Evolutionary conservation across 2,797 vertebrate species (phyloP).

Genomic region (Setipinna tenuifilis): DNA sequence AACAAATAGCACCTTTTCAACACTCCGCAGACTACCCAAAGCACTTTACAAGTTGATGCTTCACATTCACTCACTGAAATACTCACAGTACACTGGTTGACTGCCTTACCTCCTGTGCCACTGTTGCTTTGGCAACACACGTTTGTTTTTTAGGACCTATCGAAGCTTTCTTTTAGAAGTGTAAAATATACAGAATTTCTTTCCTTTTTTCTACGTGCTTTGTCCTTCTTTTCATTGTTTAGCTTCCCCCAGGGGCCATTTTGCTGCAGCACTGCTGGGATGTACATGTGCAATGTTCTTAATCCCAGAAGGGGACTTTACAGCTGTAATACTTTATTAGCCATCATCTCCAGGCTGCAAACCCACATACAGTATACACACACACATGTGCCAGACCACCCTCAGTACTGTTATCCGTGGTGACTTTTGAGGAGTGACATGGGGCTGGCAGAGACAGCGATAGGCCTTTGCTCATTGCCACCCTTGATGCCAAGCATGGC

Average conservation of each 20-base stretch:
- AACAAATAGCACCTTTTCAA: too few relatives aligned
- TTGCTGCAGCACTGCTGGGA: background rate
- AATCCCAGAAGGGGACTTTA: background rate
- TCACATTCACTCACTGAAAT: too few relatives aligned
- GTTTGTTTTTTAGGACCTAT: background rate
- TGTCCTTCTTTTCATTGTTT: background rate
- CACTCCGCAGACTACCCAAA: too few relatives aligned
- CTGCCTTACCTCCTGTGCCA: too few relatives aligned
- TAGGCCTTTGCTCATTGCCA: background rate
- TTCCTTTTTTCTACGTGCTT: background rate
- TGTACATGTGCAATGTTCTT: background rate
- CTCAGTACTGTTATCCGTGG: background rate
- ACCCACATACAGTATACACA: background rate
- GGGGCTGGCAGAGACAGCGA: background rate
- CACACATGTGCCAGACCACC: background rate
- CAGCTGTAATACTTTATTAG: slow-evolving; percentile 16
- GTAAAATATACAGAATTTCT: background rate
- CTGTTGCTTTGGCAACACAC: too few relatives aligned
- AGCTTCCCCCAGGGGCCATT: background rate
- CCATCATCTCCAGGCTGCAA: background rate
- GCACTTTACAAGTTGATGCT: too few relatives aligned
- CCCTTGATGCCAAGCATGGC: background rate
- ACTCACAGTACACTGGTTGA: too few relatives aligned
- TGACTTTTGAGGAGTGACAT: background rate
- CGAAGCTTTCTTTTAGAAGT: background rate